A percentile compares a stretch with the other conserved stretches of the same genome.
Evolutionary conservation across 2,797 vertebrate genomes (phyloP).

Genomic region (Poliocrania exsul): DNA sequence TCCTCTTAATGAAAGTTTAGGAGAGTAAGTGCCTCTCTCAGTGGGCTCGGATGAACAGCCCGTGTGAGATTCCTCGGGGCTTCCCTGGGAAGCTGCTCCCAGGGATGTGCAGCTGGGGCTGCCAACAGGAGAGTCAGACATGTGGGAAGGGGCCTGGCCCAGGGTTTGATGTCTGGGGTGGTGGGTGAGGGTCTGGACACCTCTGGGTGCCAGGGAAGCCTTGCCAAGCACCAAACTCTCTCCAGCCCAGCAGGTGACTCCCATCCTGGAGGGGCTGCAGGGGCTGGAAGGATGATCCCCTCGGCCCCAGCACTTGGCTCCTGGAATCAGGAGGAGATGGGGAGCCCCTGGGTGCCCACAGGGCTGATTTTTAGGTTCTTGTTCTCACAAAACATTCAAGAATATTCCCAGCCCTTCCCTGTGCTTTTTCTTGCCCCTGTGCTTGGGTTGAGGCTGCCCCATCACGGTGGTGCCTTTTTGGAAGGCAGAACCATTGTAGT

Average conservation of each 20-base stretch:
- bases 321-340: neutral
- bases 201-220: neutral
- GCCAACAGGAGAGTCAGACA: neutral
- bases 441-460: neutral
- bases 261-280: neutral
- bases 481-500: neutral
- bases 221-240: neutral
- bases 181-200: neutral
- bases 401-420: neutral
- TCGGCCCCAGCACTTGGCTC: neutral
- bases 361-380: neutral
- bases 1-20: neutral
- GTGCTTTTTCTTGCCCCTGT: neutral
- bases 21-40: neutral
- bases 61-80: neutral
- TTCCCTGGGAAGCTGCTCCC: neutral
- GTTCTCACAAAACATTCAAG: neutral
- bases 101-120: neutral
- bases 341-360: fast-evolving
- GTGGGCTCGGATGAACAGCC: neutral
- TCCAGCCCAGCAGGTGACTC: neutral
- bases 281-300: neutral
- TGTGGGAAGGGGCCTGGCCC: fast-evolving
- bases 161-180: neutral
- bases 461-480: fast-evolving